Percentiles rank a stretch among this genome's conserved stretches.
Conservation (phyloP, 1,140 invertebrate genomes). For the Aleiodes sp. region DNA sequence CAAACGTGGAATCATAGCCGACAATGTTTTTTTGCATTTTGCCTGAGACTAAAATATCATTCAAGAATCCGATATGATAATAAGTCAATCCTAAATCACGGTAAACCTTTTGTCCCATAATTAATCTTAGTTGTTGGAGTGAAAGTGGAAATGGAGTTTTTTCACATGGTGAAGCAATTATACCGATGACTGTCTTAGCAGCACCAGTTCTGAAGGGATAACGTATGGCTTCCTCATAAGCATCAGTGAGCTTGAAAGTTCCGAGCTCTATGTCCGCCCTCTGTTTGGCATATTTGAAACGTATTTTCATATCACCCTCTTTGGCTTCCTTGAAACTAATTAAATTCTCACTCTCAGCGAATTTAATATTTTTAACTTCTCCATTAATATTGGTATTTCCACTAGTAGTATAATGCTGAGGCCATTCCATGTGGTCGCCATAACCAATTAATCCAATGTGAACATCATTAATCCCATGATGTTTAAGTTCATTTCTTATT, state of each 20-base stretch:
- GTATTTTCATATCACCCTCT: slow-evolving; percentile 38
- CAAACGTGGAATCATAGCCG: slow-evolving; percentile 66
- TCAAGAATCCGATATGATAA: slow-evolving; percentile 59
- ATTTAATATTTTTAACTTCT: slow-evolving; percentile 66
- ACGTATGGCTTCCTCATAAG: slow-evolving; percentile 67
- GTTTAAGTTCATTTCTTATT: slow-evolving; percentile 63
- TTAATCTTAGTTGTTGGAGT: slow-evolving; percentile 62
- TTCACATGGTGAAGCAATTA: slow-evolving; percentile 58
- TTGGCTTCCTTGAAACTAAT: slow-evolving; percentile 55
- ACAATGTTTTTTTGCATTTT: slow-evolving; percentile 66
- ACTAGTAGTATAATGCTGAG: slow-evolving; percentile 67
- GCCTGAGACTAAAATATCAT: slow-evolving; percentile 54
- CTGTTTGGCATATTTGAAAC: slow-evolving; percentile 49
- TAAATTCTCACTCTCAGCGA: slow-evolving; percentile 45
- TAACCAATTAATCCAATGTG: slow-evolving; percentile 70
- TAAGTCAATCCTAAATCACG: slow-evolving; percentile 59
- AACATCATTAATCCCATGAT: slow-evolving; percentile 71
- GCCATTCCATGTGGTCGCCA: slow-evolving; percentile 67
- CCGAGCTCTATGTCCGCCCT: slow-evolving; percentile 57
- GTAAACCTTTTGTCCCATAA: slow-evolving; percentile 57
- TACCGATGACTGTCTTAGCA: slow-evolving; percentile 69
- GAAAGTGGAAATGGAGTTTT: slow-evolving; percentile 59
- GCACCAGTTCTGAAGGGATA: slow-evolving; percentile 73
- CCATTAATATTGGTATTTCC: slow-evolving; percentile 69
- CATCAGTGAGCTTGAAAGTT: slow-evolving; percentile 58